Evolutionary conservation across 2,797 vertebrate genomes (phyloP).

Genomic region (Acropternis orthonyx): DNA sequence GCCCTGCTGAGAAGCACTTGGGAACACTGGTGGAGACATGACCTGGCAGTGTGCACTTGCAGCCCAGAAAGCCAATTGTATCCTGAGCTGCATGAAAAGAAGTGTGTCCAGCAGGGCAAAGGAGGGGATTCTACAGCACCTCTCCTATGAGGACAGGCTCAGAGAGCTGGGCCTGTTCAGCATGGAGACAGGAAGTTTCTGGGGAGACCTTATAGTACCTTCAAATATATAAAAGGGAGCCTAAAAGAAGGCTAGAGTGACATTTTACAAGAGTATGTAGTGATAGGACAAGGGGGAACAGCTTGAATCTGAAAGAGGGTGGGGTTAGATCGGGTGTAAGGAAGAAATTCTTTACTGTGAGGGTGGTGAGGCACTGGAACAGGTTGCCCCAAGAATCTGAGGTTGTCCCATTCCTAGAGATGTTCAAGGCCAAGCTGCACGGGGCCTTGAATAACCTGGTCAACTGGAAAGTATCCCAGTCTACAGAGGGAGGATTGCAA

Average conservation of each 20-base stretch:
- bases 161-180: background rate
- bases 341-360: background rate
- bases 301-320: background rate
- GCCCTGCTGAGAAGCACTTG: fast-evolving
- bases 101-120: fast-evolving
- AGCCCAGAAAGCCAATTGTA: background rate
- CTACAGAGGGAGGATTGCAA: background rate
- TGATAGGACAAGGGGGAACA: background rate
- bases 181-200: background rate
- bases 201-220: background rate
- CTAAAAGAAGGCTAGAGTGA: background rate
- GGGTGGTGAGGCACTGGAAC: background rate
- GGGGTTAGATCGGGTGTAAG: background rate
- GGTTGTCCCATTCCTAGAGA: background rate
- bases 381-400: background rate
- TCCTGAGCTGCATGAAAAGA: background rate
- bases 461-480: background rate
- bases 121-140: background rate
- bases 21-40: background rate
- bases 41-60: fast-evolving
- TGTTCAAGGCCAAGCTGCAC: background rate
- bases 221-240: background rate
- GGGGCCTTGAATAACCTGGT: background rate
- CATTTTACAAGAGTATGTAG: background rate
- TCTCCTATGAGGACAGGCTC: fast-evolving